phyloP scores from a whole-genome alignment of 2,797 vertebrate genomes.

The Euphonia xanthogaster region DNA sequence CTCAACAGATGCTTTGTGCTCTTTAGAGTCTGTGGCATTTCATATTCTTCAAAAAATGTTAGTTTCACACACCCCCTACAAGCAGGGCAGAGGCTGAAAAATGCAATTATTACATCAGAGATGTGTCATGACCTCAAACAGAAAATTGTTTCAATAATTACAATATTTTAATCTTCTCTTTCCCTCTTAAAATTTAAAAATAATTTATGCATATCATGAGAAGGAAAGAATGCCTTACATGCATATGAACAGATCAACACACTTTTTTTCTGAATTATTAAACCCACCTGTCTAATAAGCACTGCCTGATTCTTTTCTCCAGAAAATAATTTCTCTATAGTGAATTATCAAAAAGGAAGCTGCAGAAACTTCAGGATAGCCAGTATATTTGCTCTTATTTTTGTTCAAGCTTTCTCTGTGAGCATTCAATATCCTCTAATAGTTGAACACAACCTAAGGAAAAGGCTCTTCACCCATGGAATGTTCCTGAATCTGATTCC shows the following conservation, averaged over 20 bases:
- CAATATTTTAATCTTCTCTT: neutral
- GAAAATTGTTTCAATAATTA: neutral
- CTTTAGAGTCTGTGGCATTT: neutral
- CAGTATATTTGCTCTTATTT: neutral
- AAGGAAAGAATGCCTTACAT: neutral
- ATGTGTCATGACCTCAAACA: neutral
- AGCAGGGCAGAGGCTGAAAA: neutral
- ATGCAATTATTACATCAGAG: neutral
- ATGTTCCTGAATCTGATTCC: neutral
- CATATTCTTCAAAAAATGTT: neutral
- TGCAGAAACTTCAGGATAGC: neutral
- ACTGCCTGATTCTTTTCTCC: neutral
- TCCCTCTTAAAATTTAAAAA: neutral
- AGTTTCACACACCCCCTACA: fast-evolving
- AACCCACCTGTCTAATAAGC: neutral
- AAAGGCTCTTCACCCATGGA: neutral
- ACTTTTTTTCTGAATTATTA: neutral
- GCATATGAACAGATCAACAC: neutral
- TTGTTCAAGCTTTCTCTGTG: neutral
- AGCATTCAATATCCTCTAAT: neutral
- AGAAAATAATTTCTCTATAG: neutral
- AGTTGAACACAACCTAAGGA: neutral
- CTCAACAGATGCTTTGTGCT: neutral
- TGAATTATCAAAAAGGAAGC: neutral
- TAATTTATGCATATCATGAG: neutral